A percentile compares a stretch with the other conserved stretches of the same genome.
Conservation (phyloP, 2,888 invertebrate genomes). For the Sclerodermus sp. region DNA sequence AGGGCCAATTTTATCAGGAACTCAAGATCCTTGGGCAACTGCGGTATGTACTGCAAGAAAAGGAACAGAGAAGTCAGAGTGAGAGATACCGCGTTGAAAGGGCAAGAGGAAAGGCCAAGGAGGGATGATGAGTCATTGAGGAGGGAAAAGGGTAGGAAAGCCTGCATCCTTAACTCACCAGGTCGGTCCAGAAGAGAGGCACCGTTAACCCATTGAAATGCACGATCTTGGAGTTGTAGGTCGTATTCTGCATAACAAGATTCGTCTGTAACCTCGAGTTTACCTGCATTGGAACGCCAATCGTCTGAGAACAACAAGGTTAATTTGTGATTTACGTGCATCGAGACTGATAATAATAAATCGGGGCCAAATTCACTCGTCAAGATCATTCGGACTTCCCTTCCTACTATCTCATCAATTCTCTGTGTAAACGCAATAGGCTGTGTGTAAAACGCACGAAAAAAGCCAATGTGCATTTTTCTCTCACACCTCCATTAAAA, state of each 20-base stretch:
- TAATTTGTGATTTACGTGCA: neutral
- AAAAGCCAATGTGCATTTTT: too few relatives aligned
- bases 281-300: constrained; percentile 69
- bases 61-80: too few relatives aligned
- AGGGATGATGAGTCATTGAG: too few relatives aligned
- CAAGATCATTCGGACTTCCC: too few relatives aligned
- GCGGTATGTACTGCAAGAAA: constrained; percentile 34
- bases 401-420: too few relatives aligned
- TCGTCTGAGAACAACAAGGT: constrained; percentile 54
- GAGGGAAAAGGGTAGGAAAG: neutral
- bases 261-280: constrained; percentile 74
- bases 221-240: constrained; percentile 64
- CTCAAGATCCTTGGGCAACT: constrained; percentile 29
- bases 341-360: too few relatives aligned
- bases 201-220: constrained; percentile 68
- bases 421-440: too few relatives aligned
- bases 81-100: too few relatives aligned
- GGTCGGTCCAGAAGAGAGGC: constrained; percentile 74
- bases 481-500: too few relatives aligned
- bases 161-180: constrained; percentile 60
- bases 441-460: too few relatives aligned
- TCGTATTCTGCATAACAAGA: constrained; percentile 66
- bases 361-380: too few relatives aligned
- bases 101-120: too few relatives aligned
- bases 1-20: constrained; percentile 35